phyloP scores from a whole-genome alignment of 1,140 invertebrate species.

The Polypedilum vanderplanki region DNA sequence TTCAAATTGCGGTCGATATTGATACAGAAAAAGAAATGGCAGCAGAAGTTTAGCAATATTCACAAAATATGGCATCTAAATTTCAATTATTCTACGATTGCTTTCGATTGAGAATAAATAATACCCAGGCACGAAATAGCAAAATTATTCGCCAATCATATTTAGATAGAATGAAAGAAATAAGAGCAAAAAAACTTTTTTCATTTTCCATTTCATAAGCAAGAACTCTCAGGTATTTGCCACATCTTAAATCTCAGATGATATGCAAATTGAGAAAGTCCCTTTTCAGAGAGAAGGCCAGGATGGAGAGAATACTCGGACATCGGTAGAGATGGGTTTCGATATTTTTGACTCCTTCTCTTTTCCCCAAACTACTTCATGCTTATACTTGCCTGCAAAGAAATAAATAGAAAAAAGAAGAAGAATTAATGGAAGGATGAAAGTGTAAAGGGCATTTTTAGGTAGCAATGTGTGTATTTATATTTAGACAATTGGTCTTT shows the following conservation, averaged over 20 bases:
- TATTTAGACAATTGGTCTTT: background rate
- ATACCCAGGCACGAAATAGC: background rate
- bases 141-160: background rate
- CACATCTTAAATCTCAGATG: conserved; percentile 17
- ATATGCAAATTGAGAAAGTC: background rate
- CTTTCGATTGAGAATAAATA: background rate
- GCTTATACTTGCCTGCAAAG: too few species aligned
- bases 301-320: too few species aligned
- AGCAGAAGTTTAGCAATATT: too few species aligned
- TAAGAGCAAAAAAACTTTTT: background rate
- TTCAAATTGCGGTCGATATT: too few species aligned
- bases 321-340: too few species aligned
- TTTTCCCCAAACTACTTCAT: too few species aligned
- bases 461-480: background rate
- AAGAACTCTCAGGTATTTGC: background rate
- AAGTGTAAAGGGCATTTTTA: background rate
- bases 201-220: background rate
- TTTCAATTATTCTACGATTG: conserved; percentile 7
- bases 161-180: too few species aligned
- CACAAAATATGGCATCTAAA: background rate
- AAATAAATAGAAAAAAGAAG: background rate
- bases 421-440: background rate
- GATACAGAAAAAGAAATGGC: too few species aligned
- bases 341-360: too few species aligned
- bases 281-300: background rate